phyloP scores from a whole-genome alignment of 1,140 invertebrate genomes.

The Microvelia longipes region DNA sequence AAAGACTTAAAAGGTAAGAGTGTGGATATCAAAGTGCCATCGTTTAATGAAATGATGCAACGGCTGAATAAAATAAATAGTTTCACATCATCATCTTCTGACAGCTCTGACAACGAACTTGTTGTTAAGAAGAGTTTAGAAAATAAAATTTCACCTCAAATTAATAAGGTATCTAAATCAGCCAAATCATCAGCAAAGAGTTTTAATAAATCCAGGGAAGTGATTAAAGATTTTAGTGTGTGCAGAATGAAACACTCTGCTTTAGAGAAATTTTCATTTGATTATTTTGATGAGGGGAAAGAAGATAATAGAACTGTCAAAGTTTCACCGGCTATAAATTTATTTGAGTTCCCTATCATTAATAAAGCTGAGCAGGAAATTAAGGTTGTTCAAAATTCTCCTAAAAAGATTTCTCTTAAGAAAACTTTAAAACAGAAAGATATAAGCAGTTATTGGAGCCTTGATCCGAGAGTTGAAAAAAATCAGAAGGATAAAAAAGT shows the following conservation, averaged over 20 bases:
- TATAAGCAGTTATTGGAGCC: too few species aligned
- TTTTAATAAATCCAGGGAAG: background rate
- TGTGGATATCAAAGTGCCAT: background rate
- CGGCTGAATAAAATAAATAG: background rate
- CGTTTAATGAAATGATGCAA: background rate
- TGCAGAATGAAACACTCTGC: background rate
- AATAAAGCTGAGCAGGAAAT: too few species aligned
- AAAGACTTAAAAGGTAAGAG: too few species aligned
- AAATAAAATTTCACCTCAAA: too few species aligned
- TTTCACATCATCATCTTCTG: background rate
- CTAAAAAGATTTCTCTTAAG: too few species aligned
- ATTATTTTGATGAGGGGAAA: background rate
- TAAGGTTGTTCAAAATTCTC: too few species aligned
- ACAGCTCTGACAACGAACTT: background rate
- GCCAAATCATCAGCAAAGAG: background rate
- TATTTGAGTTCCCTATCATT: background rate
- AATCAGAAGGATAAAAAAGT: too few species aligned
- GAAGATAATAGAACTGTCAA: background rate
- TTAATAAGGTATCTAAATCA: too few species aligned
- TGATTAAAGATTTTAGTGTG: background rate
- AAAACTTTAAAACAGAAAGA: too few species aligned
- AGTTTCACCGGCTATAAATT: background rate
- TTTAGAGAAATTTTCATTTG: background rate
- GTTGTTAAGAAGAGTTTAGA: too few species aligned
- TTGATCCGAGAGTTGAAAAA: too few species aligned